These are phyloP conservation scores for Tragulus kanchil DNA, from an alignment of 2,113 vertebrate genomes.

Conservation along the genomic window DNA sequence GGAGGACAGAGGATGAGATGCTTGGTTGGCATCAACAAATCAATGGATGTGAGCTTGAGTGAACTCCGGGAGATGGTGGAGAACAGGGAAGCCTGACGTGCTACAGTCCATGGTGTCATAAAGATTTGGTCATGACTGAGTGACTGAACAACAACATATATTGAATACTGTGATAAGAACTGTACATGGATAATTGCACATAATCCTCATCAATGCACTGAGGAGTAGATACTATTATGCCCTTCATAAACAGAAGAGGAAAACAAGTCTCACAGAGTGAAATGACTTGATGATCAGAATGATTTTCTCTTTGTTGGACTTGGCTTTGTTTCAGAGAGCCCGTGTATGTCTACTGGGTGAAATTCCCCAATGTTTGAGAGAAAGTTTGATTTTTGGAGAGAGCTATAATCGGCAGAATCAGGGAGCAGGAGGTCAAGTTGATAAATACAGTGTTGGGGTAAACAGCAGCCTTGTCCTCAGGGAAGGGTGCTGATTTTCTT, in stretches of 20 bases:
- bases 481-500: not conserved
- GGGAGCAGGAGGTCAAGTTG: not conserved
- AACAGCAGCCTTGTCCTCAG: not conserved
- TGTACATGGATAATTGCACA: not conserved
- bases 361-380: slow-evolving; percentile 2
- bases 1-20: no score
- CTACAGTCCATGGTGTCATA: no score
- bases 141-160: no score
- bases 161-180: not conserved
- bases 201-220: not conserved
- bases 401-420: not conserved
- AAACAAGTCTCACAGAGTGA: not conserved
- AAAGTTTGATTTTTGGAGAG: slow-evolving; percentile 29
- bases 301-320: not conserved
- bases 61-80: no score
- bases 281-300: not conserved
- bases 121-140: no score
- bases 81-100: no score
- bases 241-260: not conserved
- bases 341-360: not conserved
- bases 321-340: not conserved
- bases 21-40: no score
- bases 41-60: no score
- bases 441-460: slow-evolving; percentile 47
- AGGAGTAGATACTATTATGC: not conserved